Evolutionary conservation across 2,113 vertebrate species (phyloP).

Genomic region (Scopus umbretta): DNA sequence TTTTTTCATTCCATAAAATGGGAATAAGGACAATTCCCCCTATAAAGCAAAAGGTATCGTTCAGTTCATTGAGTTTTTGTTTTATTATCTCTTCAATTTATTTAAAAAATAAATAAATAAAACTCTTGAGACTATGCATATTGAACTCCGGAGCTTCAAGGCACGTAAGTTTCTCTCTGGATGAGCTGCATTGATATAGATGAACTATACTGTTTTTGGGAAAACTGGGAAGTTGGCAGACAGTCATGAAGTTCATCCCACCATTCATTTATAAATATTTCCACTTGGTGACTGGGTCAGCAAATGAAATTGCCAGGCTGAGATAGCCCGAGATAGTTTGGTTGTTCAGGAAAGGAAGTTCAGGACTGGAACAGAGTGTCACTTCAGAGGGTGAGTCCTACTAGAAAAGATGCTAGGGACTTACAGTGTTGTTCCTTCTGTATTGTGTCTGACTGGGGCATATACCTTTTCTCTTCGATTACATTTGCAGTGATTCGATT

Average conservation of each 20-base stretch:
- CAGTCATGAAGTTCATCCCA: not conserved
- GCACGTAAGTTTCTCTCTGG: not conserved
- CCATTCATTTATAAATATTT: not conserved
- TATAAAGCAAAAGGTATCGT: not conserved
- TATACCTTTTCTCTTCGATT: not conserved
- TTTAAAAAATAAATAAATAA: no score
- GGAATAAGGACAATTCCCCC: not conserved
- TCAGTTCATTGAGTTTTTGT: fast-evolving
- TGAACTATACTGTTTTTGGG: not conserved
- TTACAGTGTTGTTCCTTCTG: not conserved
- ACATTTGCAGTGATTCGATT: not conserved
- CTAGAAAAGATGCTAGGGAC: not conserved
- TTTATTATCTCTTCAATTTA: no score
- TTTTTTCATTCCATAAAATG: not conserved
- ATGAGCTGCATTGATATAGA: not conserved
- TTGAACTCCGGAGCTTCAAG: not conserved
- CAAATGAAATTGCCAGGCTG: not conserved
- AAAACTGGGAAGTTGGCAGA: not conserved
- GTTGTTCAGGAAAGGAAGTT: not conserved
- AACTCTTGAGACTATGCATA: not conserved
- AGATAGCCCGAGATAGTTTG: not conserved
- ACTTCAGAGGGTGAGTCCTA: not conserved
- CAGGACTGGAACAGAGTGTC: not conserved
- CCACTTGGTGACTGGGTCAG: not conserved
- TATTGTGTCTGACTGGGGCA: not conserved